Conservation (phyloP, 1,140 invertebrate genomes). For the Pygmarrhopalites habei region DNA sequence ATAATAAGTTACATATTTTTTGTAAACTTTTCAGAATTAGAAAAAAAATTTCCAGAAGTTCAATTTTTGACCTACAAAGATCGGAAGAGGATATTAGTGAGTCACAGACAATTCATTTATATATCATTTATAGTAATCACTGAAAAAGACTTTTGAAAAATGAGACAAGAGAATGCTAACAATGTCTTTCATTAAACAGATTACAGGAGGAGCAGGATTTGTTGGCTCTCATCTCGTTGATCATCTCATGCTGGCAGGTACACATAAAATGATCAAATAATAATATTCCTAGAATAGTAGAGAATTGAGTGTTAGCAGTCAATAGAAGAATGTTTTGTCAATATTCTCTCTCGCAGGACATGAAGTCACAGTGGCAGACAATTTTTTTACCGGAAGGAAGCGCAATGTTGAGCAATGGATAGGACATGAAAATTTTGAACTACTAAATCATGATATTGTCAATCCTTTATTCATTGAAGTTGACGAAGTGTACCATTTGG, state of each 20-base stretch:
- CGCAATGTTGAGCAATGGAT: conserved; percentile 98
- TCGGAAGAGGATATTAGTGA: conserved; percentile 80
- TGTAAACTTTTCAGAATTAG: too few species aligned
- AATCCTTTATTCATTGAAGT: conserved; percentile 97
- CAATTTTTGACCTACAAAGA: conserved; percentile 83
- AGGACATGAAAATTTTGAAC: conserved; percentile 97
- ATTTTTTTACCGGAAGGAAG: conserved; percentile 96
- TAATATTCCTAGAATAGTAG: too few species aligned
- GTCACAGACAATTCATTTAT: conserved; percentile 29
- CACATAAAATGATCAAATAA: too few species aligned
- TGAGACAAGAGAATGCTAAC: background rate
- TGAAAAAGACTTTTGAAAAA: background rate
- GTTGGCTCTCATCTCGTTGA: conserved; percentile 98
- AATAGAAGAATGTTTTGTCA: too few species aligned
- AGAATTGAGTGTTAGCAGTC: too few species aligned
- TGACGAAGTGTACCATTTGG: conserved; percentile 98
- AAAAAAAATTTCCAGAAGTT: conserved; percentile 81
- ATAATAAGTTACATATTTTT: too few species aligned
- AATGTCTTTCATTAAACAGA: conserved; percentile 46
- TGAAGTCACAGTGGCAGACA: conserved; percentile 96
- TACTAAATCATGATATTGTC: conserved; percentile 98
- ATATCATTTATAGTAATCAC: background rate
- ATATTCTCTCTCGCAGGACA: conserved; percentile 84
- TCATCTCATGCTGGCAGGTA: conserved; percentile 79
- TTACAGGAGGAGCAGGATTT: conserved; percentile 97